Percentiles rank a stretch among this genome's conserved stretches.
Evolutionary conservation across 2,113 vertebrate genomes (phyloP).

Genomic region (Alethe diademata): DNA sequence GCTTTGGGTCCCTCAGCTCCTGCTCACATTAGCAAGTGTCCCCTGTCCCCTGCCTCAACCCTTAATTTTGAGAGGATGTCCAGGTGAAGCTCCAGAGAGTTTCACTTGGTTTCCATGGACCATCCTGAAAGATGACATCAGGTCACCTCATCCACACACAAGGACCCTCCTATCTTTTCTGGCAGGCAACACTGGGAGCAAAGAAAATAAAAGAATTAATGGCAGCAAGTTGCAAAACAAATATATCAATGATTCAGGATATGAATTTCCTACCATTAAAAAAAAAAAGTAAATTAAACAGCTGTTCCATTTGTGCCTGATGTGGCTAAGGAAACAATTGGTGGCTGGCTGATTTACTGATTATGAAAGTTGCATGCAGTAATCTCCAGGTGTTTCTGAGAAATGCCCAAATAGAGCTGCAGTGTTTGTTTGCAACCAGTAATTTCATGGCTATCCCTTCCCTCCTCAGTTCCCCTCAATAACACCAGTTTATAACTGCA

Average conservation of each 20-base stretch:
- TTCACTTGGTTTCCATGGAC: background rate
- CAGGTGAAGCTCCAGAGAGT: background rate
- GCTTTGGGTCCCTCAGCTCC: background rate
- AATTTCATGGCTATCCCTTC: slow-evolving; percentile 48
- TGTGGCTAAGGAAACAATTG: slow-evolving; percentile 50
- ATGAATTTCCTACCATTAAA: slow-evolving; percentile 46
- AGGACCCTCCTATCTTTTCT: background rate
- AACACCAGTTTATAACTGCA: slow-evolving; percentile 26
- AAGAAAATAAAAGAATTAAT: background rate
- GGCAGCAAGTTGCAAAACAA: slow-evolving; percentile 17
- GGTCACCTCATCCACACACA: background rate
- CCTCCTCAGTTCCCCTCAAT: slow-evolving; percentile 14
- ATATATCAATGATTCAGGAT: slow-evolving; percentile 44
- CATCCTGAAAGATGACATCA: background rate
- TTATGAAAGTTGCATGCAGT: slow-evolving; percentile 11
- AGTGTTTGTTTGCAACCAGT: slow-evolving; percentile 57
- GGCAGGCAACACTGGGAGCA: background rate
- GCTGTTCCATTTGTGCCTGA: slow-evolving; percentile 63
- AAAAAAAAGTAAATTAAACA: slow-evolving; percentile 64
- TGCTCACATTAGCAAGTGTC: background rate
- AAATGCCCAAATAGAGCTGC: slow-evolving; percentile 11
- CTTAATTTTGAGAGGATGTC: background rate
- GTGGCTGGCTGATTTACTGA: slow-evolving; percentile 55
- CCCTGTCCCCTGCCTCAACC: fast-evolving
- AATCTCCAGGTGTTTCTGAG: slow-evolving; percentile 52